Conservation (phyloP, 2,113 vertebrate species). For the Balaenoptera acutorostrata region DNA sequence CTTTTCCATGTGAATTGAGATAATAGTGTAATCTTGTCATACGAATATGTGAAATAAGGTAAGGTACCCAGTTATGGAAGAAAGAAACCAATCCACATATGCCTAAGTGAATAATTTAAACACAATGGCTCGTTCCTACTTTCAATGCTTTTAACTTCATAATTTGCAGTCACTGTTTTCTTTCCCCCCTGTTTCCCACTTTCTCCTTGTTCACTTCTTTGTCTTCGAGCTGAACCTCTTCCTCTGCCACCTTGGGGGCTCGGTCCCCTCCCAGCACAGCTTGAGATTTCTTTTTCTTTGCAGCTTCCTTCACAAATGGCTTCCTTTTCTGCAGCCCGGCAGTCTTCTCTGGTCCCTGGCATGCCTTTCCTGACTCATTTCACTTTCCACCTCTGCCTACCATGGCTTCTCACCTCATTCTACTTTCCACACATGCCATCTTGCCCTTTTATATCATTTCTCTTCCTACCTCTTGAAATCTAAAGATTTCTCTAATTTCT, state of each 20-base stretch:
- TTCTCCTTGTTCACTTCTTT: not conserved
- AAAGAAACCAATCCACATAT: not conserved
- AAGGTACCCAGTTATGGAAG: not conserved
- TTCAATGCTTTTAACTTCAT: not conserved
- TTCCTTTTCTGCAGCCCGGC: not conserved
- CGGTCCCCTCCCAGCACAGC: not conserved
- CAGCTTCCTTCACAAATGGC: not conserved
- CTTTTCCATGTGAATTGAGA: not conserved
- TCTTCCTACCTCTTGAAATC: slow-evolving; percentile 3
- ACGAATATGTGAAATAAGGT: not conserved
- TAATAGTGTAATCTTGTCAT: not conserved
- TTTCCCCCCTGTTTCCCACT: too few relatives aligned
- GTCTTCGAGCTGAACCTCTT: not conserved
- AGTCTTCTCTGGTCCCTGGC: not conserved
- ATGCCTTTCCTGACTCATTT: not conserved
- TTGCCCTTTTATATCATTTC: not conserved
- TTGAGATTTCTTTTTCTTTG: not conserved
- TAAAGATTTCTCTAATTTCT: not conserved
- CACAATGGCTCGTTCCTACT: not conserved
- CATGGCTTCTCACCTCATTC: not conserved
- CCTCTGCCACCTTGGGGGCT: not conserved
- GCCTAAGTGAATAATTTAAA: not conserved
- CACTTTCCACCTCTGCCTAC: not conserved
- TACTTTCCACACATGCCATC: not conserved
- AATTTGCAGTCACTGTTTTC: not conserved